These are phyloP conservation scores for Uloborus diversus DNA, from an alignment of 1,140 invertebrate species.

Conservation along the genomic window DNA sequence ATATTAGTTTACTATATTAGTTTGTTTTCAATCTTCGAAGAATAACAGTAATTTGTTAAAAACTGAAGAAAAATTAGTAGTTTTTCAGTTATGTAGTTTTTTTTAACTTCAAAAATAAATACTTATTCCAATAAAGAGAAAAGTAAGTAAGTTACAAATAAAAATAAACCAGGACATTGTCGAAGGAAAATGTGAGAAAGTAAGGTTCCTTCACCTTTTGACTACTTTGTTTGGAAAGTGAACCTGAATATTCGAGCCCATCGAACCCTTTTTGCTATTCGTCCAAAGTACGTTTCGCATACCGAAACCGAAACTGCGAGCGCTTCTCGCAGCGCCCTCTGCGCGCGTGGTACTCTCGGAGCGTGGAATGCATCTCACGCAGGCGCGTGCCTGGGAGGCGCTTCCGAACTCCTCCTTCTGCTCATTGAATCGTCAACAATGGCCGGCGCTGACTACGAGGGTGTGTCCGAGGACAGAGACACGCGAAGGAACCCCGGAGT, in stretches of 20 bases:
- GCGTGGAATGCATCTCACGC: not conserved
- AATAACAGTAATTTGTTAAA: too few relatives aligned
- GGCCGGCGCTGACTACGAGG: slow-evolving; percentile 25
- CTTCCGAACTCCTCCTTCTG: not conserved
- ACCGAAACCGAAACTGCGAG: slow-evolving; percentile 21
- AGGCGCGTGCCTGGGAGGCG: not conserved
- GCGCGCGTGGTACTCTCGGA: not conserved
- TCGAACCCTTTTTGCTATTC: not conserved
- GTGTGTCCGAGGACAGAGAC: slow-evolving; percentile 45
- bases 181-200: too few relatives aligned
- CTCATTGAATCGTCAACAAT: not conserved
- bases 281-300: slow-evolving; percentile 4
- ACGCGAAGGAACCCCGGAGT: not conserved
- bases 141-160: too few relatives aligned
- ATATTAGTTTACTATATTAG: too few relatives aligned
- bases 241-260: not conserved
- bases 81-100: too few relatives aligned
- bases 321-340: slow-evolving; percentile 15
- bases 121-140: too few relatives aligned
- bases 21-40: too few relatives aligned
- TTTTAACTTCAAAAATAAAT: too few relatives aligned
- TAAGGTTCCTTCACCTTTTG: too few relatives aligned
- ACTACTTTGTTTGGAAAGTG: too few relatives aligned
- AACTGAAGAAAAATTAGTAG: too few relatives aligned
- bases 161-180: too few relatives aligned